A percentile compares a stretch with the other conserved stretches of the same genome.
phyloP scores from a whole-genome alignment of 2,113 vertebrate species.

The Rhombomys opimus region DNA sequence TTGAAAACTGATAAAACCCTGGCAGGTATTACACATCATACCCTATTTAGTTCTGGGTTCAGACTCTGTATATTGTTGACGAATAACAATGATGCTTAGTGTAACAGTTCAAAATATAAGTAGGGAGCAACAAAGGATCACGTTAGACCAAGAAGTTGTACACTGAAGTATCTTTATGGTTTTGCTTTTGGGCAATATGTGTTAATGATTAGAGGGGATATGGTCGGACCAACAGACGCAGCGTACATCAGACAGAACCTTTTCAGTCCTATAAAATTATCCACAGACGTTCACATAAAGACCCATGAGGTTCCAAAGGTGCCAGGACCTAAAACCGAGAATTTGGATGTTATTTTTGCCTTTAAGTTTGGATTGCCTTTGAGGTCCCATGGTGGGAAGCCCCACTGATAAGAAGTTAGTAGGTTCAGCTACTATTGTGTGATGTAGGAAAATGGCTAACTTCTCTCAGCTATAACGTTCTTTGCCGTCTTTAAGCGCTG shows the following conservation, averaged over 20 bases:
- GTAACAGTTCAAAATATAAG: background rate
- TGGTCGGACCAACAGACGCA: background rate
- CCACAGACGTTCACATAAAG: background rate
- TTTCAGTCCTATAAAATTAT: background rate
- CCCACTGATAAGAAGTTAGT: background rate
- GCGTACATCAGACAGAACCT: background rate
- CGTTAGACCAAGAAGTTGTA: background rate
- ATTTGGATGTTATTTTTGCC: constrained; percentile 5
- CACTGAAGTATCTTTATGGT: background rate
- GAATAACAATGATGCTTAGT: background rate
- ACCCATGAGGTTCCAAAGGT: background rate
- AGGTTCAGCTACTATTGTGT: background rate
- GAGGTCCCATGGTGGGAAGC: background rate
- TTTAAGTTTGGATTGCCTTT: constrained; percentile 53
- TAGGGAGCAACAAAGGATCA: constrained; percentile 5
- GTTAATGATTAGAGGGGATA: background rate
- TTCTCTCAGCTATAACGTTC: background rate
- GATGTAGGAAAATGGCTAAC: constrained; percentile 9
- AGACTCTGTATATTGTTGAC: background rate
- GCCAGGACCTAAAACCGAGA: constrained; percentile 13
- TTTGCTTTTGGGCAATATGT: background rate
- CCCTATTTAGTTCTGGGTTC: background rate
- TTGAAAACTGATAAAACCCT: background rate
- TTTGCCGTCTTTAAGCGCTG: background rate
- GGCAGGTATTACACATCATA: background rate